Base-by-base conservation (phyloP, 2,888 invertebrate genomes). In the Drosophila antonietae region DNA sequence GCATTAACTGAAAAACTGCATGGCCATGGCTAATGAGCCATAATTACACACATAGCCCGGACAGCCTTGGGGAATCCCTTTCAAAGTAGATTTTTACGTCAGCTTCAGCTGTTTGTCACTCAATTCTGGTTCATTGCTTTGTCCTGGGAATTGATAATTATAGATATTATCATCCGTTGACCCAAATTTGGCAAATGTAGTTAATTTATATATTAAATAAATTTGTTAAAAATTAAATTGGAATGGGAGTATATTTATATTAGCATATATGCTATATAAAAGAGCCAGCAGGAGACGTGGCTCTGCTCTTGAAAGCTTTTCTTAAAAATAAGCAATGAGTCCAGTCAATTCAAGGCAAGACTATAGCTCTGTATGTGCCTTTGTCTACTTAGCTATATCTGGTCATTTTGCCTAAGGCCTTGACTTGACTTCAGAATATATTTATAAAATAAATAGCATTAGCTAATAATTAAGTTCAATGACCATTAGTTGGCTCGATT, bases 31-130 rank as follows among this genome's bases (percentile, higher is more conserved):
- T 77, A 68, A 77, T 63, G 51, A 53, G 65, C 56, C 49, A 18
- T 77, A 77, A 76, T 76, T 77, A 69, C 57, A 68, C 62, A 9
- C 20, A 37, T 12, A 33, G 12, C 0, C 28, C 51, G 44, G 28
- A 33, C 14, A 47, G 20, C 62, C 35, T 31, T 20, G 15, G 65
- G 66, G 59, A 63, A 14, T 56, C 5, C 18, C 44, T 6, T 33
- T 51, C n/a, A 63, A 61, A 73, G 68, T 76, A 47, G 77, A 78
- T 80, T 80, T 71, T 44, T 14, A 43, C 60, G 71, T 77, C 67
- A 72, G 52, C 61, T 41, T 57, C 46, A 49, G 39, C 56, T 63
- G n/a, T 35, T 51, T 51, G 9, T 15, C 39, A n/a, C 33, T 8
- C 8, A 47, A 18, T 47, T 47, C 35, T 46, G 28, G 18, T 37